Evolutionary conservation across 1,140 invertebrate genomes (phyloP), one percentile per base, ranked within the genome.

Genomic region (Pseudomyrmex cubaensis): DNA sequence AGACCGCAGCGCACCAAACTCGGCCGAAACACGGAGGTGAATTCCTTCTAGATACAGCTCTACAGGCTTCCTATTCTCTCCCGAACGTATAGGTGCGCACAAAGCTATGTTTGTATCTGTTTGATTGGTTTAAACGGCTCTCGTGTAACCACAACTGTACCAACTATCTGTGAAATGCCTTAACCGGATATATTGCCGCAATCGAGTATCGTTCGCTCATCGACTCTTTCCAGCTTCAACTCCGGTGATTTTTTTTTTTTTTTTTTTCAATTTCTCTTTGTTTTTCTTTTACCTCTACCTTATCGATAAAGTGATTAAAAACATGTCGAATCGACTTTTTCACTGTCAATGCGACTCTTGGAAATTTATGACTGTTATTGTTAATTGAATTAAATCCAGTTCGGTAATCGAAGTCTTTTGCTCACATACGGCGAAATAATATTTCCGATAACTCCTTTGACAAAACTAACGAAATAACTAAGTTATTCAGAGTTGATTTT

Each of bases 121-220:
- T 87, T 85, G 87, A 88, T 88, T 82, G 84, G 86, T 88, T 89
- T 83, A 88, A 89, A 88, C 76, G 83, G 83, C 82, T 82, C 77
- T 66, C 56, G 67, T 75, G 83, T 76, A 76, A 78, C 87, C 87
- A 83, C 86, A 88, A 75, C 85, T 88, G 76, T 62, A 83, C 83
- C 83, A 73, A 85, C 83, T 85, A 87, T 85, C 85, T 70, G 64
- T 52, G 76, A 87, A 87, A 85, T 77, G 70, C 86, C 75, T 87
- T 87, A 87, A 84, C 74, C 74, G 73, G 67, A 70, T 72, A 70
- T 87, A 83, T 87, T 84, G 86, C 61, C 50, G 80, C 85, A 62
- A 87, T 80, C 52, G 86, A 87, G 52, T 72, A 72, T 22, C 86
- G 50, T 54, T 66, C 69, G 67, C 54, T 87, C 74, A 87, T 87